Base-by-base conservation (phyloP, 2,888 invertebrate species). In the Formica aserva region DNA sequence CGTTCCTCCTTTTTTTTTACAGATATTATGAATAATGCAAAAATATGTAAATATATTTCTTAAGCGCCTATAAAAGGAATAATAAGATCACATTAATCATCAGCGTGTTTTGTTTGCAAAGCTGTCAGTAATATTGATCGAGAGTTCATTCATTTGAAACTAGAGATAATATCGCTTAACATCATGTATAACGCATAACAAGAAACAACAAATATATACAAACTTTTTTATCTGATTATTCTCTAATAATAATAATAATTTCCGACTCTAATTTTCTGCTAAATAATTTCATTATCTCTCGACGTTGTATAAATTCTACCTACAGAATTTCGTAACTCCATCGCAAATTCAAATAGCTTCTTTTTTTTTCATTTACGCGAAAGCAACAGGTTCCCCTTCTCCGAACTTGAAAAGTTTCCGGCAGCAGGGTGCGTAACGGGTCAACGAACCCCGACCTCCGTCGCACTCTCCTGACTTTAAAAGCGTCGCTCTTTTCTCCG, bases 381-480 rank as follows among this genome's bases (percentile, higher is more conserved):
- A 15, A 57, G 41, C 71, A 78, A 71, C 57, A 78, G 41, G 71
- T 78, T 38, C 38, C 13, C 13, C 22, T 38, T 26, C 18, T 6
- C 22, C n/a, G 11, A 65, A 48, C 32, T 71, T n/a, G 1, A 78
- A 78, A 78, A 78, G 57, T 77, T 22, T 45, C 18, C 41, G 18
- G 15, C 11, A 48, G 29, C 11, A 26, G 35, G 26, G 18, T 15
- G 22, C 11, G 22, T 29, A 15, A 5, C 38, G 32, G 18, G 22
- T 78, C 41, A 29, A 71, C 13, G 13, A 45, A 15, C 52, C 18
- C 26, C 62, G 22, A 48, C 15, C 60, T 45, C 15, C 15, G 57
- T 52, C 4, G 41, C 22, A 1, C 26, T 26, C 45, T 41, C 15
- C 9, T 11, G 26, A n/a, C 26, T 67, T 60, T 48, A 69, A 35